These are phyloP conservation scores for Schizopygopsis malacanthus DNA, from an alignment of 2,797 vertebrate species.

Conservation along the genomic window DNA sequence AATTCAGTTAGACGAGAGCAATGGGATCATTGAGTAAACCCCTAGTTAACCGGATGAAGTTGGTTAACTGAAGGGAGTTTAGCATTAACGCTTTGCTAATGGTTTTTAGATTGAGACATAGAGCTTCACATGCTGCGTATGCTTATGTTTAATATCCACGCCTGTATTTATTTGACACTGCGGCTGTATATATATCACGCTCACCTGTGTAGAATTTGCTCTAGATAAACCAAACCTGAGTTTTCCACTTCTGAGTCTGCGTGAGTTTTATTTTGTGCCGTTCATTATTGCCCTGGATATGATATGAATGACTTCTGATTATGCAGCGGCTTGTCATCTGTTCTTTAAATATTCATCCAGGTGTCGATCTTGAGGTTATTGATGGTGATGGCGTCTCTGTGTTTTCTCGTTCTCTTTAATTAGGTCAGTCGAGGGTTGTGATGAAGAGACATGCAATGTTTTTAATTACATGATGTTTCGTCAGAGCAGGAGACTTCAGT, in stretches of 20 bases:
- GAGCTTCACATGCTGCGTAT: conserved; percentile 77
- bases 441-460: background rate
- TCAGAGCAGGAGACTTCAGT: background rate
- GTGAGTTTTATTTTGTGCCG: conserved; percentile 28
- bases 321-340: too few species aligned
- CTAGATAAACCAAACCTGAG: conserved; percentile 74
- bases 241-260: conserved; percentile 47
- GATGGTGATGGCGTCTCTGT: background rate
- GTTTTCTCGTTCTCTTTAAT: background rate
- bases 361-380: conserved; percentile 13
- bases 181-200: conserved; percentile 89
- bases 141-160: conserved; percentile 83
- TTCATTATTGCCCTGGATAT: background rate
- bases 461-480: conserved; percentile 3
- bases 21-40: background rate
- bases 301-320: background rate
- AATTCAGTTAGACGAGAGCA: background rate
- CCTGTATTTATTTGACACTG: conserved; percentile 87
- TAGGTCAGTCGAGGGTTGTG: background rate
- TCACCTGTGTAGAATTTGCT: conserved; percentile 90
- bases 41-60: background rate
- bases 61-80: conserved; percentile 11
- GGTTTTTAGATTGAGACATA: conserved; percentile 64
- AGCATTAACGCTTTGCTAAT: conserved; percentile 45
- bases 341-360: conserved; percentile 28